Base-by-base conservation (phyloP, 2,888 invertebrate species). In the Sphecodes monilicornis region DNA sequence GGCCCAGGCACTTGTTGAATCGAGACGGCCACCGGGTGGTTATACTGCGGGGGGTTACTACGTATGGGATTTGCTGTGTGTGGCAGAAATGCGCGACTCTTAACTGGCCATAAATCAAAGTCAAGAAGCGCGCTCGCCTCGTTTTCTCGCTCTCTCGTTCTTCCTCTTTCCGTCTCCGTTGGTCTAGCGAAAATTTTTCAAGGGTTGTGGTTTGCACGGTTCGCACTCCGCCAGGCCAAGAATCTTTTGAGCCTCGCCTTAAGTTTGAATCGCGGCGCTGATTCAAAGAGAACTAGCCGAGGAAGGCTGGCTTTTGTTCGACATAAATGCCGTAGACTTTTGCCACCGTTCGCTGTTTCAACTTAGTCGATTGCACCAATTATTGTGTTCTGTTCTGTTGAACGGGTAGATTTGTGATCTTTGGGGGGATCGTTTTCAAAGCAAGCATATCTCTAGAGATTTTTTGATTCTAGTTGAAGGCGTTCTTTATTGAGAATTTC, bases 31-130 rank as follows among this genome's bases (percentile, higher is more conserved):
- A 81, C 80, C 60, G 88, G 73, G 76, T 73, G 82, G 76, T 68
- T 80, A 50, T 60, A 69, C 76, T 76, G 76, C 73, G 11, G 68
- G 78, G 78, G 80, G 75, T 87, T 82, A 80, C 80, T 74, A 88
- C 89, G 91, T 91, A 89, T 91, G 90, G 91, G 92, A 93, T 93
- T 92, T 92, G 91, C 90, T 88, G 90, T 78, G 88, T 83, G 88
- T 89, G 88, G 89, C 88, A 91, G 83, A 91, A 92, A 91, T 92
- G 90, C 91, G 88, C 91, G 90, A 88, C 92, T 93, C 88, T 92
- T 92, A 92, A 91, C 91, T 89, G 90, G 80, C 89, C 91, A 90
- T 94, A 94, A 94, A 94, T 94, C 93, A 94, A 92, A 94, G 92
- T 93, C 92, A 88, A 92, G 90, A 88, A 88, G 85, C 81, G 60